phyloP scores from a whole-genome alignment of 2,797 vertebrate genomes.

The Malurus leucopterus region DNA sequence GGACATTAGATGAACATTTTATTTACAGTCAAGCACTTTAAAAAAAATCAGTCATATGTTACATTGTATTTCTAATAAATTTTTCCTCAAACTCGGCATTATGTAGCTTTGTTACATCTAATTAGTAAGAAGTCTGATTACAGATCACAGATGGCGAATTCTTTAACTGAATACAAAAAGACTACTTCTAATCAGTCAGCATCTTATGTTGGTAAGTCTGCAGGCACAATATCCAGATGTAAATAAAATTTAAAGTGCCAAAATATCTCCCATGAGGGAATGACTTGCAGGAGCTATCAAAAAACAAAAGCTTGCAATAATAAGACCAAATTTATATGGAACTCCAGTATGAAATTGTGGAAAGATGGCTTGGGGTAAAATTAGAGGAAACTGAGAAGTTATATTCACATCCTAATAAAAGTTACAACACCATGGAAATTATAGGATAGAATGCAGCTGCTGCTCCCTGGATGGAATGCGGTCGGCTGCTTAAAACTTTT shows the following conservation, averaged over 20 bases:
- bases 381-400: neutral
- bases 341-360: neutral
- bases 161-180: neutral
- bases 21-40: neutral
- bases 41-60: neutral
- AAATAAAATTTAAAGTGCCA: conserved; percentile 10
- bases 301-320: neutral
- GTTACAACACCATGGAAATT: neutral
- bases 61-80: neutral
- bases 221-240: neutral
- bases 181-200: neutral
- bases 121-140: conserved; percentile 11
- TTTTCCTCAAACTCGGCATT: neutral
- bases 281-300: neutral
- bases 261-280: neutral
- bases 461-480: neutral
- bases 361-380: neutral
- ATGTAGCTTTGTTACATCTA: neutral
- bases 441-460: neutral
- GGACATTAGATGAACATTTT: neutral
- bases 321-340: neutral
- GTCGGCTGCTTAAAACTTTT: neutral
- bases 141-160: conserved; percentile 6
- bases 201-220: neutral
- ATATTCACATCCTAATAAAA: neutral